Conservation (phyloP, 2,888 invertebrate genomes). For the Leptopilina syphax region DNA sequence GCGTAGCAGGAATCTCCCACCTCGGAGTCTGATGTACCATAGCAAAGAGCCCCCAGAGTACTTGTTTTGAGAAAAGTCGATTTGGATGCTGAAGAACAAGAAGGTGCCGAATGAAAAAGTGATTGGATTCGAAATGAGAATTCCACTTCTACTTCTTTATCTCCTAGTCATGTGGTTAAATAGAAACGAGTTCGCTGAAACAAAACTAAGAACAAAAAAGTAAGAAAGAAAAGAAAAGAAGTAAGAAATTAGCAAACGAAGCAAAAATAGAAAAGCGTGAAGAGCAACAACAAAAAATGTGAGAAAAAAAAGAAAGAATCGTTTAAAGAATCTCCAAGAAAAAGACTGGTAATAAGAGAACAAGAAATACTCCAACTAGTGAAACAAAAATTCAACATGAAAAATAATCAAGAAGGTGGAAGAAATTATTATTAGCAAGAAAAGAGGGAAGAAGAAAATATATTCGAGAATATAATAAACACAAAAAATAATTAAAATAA, state of each 20-base stretch:
- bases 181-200: background rate
- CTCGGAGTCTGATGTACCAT: conserved; percentile 75
- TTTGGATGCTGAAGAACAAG: conserved; percentile 39
- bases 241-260: background rate
- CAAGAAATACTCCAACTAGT: background rate
- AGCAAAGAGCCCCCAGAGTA: conserved; percentile 59
- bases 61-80: conserved; percentile 40
- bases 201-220: background rate
- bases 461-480: too few species aligned
- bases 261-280: background rate
- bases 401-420: conserved; percentile 8
- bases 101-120: conserved; percentile 15
- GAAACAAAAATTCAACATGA: background rate
- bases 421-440: too few species aligned
- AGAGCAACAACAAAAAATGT: background rate
- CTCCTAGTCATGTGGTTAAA: background rate
- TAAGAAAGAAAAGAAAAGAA: background rate
- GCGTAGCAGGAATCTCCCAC: conserved; percentile 85
- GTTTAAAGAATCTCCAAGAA: too few species aligned
- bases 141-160: conserved; percentile 14
- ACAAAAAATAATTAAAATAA: too few species aligned
- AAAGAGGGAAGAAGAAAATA: too few species aligned
- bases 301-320: background rate
- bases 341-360: background rate
- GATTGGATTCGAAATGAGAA: conserved; percentile 30